Evolutionary conservation across 2,797 vertebrate species (phyloP).

Genomic region (Agapornis canus): DNA sequence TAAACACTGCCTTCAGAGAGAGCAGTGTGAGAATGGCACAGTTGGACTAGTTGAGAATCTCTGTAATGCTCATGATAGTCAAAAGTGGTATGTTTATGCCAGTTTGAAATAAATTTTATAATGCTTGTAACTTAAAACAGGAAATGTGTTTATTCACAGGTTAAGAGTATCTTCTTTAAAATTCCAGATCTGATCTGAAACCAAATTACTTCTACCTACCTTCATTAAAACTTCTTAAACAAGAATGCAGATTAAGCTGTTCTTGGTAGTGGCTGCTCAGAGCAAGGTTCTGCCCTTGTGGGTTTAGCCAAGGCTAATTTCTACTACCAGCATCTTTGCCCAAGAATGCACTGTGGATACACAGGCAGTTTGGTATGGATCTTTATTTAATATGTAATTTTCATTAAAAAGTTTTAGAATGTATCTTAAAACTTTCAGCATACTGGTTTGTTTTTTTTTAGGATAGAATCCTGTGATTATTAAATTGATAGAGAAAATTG

Average conservation of each 20-base stretch:
- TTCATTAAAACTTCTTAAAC: neutral
- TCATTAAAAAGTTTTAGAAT: neutral
- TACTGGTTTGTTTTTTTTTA: neutral
- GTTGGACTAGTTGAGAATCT: conserved; percentile 28
- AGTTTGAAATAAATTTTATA: conserved; percentile 5
- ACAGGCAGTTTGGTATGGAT: neutral
- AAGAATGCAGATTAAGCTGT: neutral
- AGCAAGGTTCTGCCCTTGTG: neutral
- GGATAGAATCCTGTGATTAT: neutral
- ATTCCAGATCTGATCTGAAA: neutral
- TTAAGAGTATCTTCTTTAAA: neutral
- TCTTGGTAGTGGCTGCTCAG: neutral
- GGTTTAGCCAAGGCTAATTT: neutral
- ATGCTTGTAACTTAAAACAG: neutral
- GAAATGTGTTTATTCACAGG: neutral
- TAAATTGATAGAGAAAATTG: neutral
- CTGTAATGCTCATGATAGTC: neutral
- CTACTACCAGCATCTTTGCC: neutral
- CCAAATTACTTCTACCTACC: neutral
- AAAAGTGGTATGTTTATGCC: neutral
- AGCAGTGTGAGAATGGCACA: conserved; percentile 72
- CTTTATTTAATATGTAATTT: neutral
- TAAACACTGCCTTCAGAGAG: conserved; percentile 22
- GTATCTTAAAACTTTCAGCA: neutral
- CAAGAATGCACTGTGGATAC: neutral